Evolutionary conservation across 1,140 invertebrate genomes (phyloP).

Genomic region (honey bee (Apis mellifera)): Amel_HAv3.1 CM009932.2:7233001-7233500

Average conservation of each 20-base stretch:
- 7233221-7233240: background rate
- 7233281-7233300: background rate
- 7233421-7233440: background rate
- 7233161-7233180: too few species aligned
- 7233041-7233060: background rate
- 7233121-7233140: too few species aligned
- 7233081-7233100: background rate
- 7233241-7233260: background rate
- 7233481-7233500: background rate
- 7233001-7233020: too few species aligned
- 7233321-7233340: background rate
- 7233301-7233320: constrained; percentile 9
- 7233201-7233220: too few species aligned
- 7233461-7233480: background rate
- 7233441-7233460: background rate
- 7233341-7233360: constrained; percentile 3
- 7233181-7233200: too few species aligned
- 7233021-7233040: too few species aligned
- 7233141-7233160: too few species aligned
- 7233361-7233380: constrained; percentile 15
- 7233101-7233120: too few species aligned
- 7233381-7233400: background rate
- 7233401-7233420: constrained; percentile 14
- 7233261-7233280: background rate
- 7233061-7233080: constrained; percentile 14